Evolutionary conservation across 2,888 invertebrate species (phyloP), one percentile per base, ranked within the genome.

Genomic region (Netelia virgata): DNA sequence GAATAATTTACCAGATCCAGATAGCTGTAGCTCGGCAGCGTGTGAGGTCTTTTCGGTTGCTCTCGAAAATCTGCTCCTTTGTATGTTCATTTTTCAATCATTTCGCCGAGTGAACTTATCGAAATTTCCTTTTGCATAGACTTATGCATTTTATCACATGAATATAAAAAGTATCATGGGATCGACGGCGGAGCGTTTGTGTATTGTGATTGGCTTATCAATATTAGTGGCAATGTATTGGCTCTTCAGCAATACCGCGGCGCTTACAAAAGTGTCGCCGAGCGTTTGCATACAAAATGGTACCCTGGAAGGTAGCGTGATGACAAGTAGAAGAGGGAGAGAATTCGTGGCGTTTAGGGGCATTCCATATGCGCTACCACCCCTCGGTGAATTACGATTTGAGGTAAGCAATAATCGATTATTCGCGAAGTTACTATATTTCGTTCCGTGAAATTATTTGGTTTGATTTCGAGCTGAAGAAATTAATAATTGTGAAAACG

Each of bases 351-450:
- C 95, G 0, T 96, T 96, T 89, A 95, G 96, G 76, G 95, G 96
- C 2, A 94, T 96, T 61, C 96, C 96, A 0, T 96, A 95, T 88
- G 96, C 96, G 0, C 88, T 94, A 78, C 95, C 96, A 0, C 96
- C 96, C 0, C 59, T 96, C 1, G 95, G 94, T 9, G 93, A 95
- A 1, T 92, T 96, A 9, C 94, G 96, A 88, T 96, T 96, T 91
- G 94, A 95, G 95, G 96, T 96, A 93, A 91, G 66, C 20, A 47
- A 18, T 3, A n/a, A 47, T 43, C 10, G 8, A 64, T 64, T 16
- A 18, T 61, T 10, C 3, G 14, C 11, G 14, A 20, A 11, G 23
- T 23, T 61, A 3, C 1, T 3, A 61, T 11, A 55, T 55, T 28
- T 28, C 28, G 28, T 28, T 28, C 3, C 28, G 5, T 28, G 3